Evolutionary conservation across 2,113 vertebrate species (phyloP).

Genomic region (Oryzias woworae): DNA sequence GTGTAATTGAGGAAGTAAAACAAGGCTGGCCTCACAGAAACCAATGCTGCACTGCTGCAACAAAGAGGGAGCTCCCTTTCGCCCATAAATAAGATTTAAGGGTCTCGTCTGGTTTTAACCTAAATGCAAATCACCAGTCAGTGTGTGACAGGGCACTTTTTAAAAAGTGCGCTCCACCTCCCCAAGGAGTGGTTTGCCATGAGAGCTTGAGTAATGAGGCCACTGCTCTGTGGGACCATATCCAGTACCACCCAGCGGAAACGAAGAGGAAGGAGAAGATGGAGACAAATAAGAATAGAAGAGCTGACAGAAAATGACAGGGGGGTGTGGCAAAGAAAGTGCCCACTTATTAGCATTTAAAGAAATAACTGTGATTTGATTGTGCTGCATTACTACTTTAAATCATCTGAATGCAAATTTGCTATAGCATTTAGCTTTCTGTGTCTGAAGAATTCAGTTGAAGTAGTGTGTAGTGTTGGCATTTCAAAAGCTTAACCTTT

Average conservation of each 20-base stretch:
- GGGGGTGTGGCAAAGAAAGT: not conserved
- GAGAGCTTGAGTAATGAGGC: constrained; percentile 74
- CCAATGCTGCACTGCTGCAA: constrained; percentile 42
- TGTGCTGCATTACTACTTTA: constrained; percentile 34
- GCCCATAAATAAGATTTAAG: constrained; percentile 63
- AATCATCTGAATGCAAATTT: constrained; percentile 36
- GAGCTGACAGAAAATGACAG: not conserved
- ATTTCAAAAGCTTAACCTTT: constrained; percentile 36
- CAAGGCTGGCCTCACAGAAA: constrained; percentile 54
- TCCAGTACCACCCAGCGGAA: constrained; percentile 26
- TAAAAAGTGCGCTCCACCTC: constrained; percentile 26
- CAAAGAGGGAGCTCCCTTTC: constrained; percentile 43
- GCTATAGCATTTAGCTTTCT: constrained; percentile 39
- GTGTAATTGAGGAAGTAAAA: constrained; percentile 32
- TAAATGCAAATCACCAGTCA: constrained; percentile 70
- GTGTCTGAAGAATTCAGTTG: constrained; percentile 31
- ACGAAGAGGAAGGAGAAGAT: not conserved
- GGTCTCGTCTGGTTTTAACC: constrained; percentile 58
- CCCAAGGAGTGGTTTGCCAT: constrained; percentile 53
- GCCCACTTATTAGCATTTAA: constrained; percentile 48
- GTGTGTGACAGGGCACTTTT: constrained; percentile 64
- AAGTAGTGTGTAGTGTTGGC: constrained; percentile 22
- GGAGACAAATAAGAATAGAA: not conserved
- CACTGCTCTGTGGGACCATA: constrained; percentile 14
- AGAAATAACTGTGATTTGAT: constrained; percentile 64